Conservation (phyloP, 2,797 vertebrate genomes). For the Benthosema pterotum region DNA sequence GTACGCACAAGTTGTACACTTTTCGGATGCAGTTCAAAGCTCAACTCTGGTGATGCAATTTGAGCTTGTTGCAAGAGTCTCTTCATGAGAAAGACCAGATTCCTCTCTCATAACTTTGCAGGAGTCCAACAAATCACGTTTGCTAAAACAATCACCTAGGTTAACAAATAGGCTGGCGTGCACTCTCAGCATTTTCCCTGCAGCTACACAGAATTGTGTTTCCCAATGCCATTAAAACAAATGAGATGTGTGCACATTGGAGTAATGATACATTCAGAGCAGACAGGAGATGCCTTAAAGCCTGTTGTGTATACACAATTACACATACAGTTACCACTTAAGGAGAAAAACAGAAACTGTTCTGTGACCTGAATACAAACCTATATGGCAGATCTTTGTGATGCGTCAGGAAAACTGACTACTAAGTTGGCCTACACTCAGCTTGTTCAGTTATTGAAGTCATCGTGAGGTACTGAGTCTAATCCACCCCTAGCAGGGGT, state of each 20-base stretch:
- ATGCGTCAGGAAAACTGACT: not conserved
- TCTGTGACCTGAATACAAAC: conserved; percentile 4
- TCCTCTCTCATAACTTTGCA: too few species aligned
- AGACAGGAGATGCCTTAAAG: too few species aligned
- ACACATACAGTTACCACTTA: too few species aligned
- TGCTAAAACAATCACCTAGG: too few species aligned
- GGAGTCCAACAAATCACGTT: too few species aligned
- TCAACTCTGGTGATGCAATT: conserved; percentile 17
- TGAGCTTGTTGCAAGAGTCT: conserved; percentile 5
- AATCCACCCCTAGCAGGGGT: conserved; percentile 13
- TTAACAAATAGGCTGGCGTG: too few species aligned
- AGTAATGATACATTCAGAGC: too few species aligned
- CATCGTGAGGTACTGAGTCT: not conserved
- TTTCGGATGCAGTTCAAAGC: conserved; percentile 14
- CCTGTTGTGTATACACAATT: too few species aligned
- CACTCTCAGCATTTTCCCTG: not conserved
- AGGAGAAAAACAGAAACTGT: not conserved
- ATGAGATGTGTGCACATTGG: not conserved
- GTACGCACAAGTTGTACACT: not conserved
- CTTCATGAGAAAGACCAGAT: conserved; percentile 21
- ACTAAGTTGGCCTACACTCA: conserved; percentile 11
- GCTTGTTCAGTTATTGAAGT: not conserved
- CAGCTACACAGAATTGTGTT: not conserved
- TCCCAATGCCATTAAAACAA: not conserved
- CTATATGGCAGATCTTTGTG: not conserved